Evolutionary conservation across 2,888 invertebrate species (phyloP).

Genomic region (Erebia ligea): DNA sequence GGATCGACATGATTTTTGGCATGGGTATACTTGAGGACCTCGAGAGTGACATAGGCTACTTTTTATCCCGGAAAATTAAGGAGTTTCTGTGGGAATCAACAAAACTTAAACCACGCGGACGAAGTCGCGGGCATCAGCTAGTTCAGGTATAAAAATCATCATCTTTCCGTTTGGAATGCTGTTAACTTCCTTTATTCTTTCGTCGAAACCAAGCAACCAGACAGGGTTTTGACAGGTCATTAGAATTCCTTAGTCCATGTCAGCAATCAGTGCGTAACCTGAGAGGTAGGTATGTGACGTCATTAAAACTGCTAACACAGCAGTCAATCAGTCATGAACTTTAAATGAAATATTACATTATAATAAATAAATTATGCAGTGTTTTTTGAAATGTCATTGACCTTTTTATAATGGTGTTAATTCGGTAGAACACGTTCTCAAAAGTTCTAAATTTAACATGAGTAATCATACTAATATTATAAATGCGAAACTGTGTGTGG

Average conservation of each 20-base stretch:
- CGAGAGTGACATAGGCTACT: no score
- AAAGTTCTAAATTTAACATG: no score
- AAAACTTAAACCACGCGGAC: no score
- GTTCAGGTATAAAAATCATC: no score
- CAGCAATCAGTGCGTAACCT: not conserved
- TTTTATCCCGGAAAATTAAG: no score
- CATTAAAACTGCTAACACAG: not conserved
- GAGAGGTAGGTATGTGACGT: not conserved
- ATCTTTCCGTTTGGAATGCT: not conserved
- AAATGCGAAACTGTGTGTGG: no score
- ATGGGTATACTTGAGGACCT: no score
- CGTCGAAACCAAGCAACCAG: constrained; percentile 4
- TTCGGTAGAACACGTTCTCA: not conserved
- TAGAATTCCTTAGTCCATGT: constrained; percentile 1
- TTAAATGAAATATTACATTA: not conserved
- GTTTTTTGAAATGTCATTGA: not conserved
- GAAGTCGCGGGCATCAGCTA: no score
- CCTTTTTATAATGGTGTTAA: not conserved
- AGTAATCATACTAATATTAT: no score
- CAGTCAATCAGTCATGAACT: not conserved
- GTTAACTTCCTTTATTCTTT: not conserved
- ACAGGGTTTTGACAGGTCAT: not conserved
- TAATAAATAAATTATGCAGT: not conserved
- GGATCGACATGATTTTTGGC: no score
- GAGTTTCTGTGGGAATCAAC: no score